Base-by-base conservation (phyloP, 2,113 vertebrate species). In the Bambusicola thoracicus region DNA sequence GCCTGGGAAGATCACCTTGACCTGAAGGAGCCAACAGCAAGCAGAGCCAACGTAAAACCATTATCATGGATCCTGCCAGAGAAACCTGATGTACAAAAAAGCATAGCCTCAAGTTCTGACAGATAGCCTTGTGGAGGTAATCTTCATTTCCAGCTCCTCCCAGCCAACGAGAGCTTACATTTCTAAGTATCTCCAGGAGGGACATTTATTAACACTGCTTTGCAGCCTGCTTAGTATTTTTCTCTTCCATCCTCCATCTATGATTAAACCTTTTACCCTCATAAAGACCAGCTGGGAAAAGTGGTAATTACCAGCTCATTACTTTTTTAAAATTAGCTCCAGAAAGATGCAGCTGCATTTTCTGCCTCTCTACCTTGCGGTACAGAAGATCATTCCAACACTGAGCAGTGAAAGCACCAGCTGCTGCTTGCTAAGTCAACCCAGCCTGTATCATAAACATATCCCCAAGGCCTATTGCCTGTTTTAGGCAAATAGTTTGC, bases 281-380 rank as follows among this genome's bases (percentile, higher is more conserved):
- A 68, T 43, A 92, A 91, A 92, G 85, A 95, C 72, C 90, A 94
- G 89, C 89, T 94, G 90, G 85, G 69, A 86, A 91, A 82, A 86
- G 46, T 79, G 84, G 75, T 72, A 83, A 94, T 93, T 87, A 92
- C 55, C 59, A 95, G 65, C 85, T 95, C 90, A 75, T 75, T 85
- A 65, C 75, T 69, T 73, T n/a, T n/a, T 58, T 58, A 53, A 88
- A 96, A 94, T 85, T 59, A 97, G 90, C 87, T 88, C 63, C 77
- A 95, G 53, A 63, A 94, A 84, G 86, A 94, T 63, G 70, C 91
- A 95, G 93, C 93, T 96, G 92, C 67, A 90, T 86, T 96, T 96
- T 86, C 85, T 91, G 74, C 84, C 80, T 89, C 85, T 84, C 65
- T 65, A 73, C 81, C 89, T 96, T 86, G 40, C 65, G 63, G 68